Evolutionary conservation across 2,888 invertebrate species (phyloP).

Genomic region (Drosophila neonasuta): DNA sequence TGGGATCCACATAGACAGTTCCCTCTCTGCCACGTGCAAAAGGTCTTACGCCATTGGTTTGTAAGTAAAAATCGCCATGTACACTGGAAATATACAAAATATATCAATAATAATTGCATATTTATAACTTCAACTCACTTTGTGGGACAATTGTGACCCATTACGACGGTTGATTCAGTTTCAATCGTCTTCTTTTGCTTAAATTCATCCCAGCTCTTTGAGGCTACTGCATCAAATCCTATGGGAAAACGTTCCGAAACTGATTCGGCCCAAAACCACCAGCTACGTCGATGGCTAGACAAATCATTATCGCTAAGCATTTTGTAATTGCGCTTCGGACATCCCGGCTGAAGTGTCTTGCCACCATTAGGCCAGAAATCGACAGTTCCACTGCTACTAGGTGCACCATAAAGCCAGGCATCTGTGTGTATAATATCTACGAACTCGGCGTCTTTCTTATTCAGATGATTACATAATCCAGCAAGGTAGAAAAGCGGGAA

Average conservation of each 20-base stretch:
- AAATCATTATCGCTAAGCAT: constrained; percentile 82
- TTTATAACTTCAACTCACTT: constrained; percentile 57
- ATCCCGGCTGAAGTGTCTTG: constrained; percentile 85
- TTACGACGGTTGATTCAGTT: constrained; percentile 62
- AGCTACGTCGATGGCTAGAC: constrained; percentile 85
- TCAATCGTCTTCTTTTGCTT: constrained; percentile 78
- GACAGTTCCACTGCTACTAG: constrained; percentile 84
- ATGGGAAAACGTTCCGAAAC: constrained; percentile 76
- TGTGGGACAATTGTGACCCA: constrained; percentile 81
- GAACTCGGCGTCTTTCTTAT: constrained; percentile 84
- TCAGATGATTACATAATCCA: constrained; percentile 80
- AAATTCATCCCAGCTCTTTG: constrained; percentile 84
- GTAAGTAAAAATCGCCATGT: constrained; percentile 80
- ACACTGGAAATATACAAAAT: constrained; percentile 57
- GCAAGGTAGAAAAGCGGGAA: constrained; percentile 84
- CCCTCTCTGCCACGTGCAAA: constrained; percentile 79
- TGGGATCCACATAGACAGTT: constrained; percentile 71
- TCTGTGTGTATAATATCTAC: constrained; percentile 89
- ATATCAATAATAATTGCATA: neutral
- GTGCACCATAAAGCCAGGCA: constrained; percentile 85
- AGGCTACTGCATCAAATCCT: constrained; percentile 84
- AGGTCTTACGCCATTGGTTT: constrained; percentile 80
- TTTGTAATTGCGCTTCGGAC: constrained; percentile 82
- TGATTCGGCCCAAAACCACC: constrained; percentile 86
- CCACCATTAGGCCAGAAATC: constrained; percentile 87